These are phyloP conservation scores for Ephestia elutella DNA, from an alignment of 1,140 invertebrate species.

Conservation along the genomic window DNA sequence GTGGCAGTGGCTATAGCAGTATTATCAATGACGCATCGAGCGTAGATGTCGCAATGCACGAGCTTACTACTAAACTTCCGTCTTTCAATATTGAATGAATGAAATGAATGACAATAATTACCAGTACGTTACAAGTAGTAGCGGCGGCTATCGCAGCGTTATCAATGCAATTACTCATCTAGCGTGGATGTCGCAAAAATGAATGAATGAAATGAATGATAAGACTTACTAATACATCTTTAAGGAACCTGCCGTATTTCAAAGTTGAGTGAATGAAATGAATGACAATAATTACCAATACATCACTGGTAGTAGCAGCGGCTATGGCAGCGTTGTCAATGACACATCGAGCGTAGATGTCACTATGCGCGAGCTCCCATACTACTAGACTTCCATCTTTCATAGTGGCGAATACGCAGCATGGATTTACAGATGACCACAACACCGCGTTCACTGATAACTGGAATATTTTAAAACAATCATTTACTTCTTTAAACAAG, in stretches of 20 bases:
- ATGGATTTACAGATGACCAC: constrained; percentile 38
- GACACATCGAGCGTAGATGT: constrained; percentile 29
- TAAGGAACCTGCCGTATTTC: too few species aligned
- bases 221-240: too few species aligned
- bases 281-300: constrained; percentile 20
- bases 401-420: constrained; percentile 23
- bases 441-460: constrained; percentile 14
- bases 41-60: constrained; percentile 38
- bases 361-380: constrained; percentile 40
- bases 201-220: too few species aligned
- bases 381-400: constrained; percentile 17
- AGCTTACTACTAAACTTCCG: constrained; percentile 23
- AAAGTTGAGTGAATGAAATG: too few species aligned
- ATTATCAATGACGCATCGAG: constrained; percentile 14
- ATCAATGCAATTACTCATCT: constrained; percentile 13
- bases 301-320: not conserved
- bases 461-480: not conserved
- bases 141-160: constrained; percentile 9
- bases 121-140: constrained; percentile 14
- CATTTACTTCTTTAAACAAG: not conserved
- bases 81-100: too few species aligned
- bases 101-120: constrained; percentile 19
- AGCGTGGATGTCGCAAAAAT: constrained; percentile 20
- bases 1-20: constrained; percentile 7
- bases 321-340: constrained; percentile 12